Conservation (phyloP, 2,113 vertebrate genomes). For the Muscicapa adusta region DNA sequence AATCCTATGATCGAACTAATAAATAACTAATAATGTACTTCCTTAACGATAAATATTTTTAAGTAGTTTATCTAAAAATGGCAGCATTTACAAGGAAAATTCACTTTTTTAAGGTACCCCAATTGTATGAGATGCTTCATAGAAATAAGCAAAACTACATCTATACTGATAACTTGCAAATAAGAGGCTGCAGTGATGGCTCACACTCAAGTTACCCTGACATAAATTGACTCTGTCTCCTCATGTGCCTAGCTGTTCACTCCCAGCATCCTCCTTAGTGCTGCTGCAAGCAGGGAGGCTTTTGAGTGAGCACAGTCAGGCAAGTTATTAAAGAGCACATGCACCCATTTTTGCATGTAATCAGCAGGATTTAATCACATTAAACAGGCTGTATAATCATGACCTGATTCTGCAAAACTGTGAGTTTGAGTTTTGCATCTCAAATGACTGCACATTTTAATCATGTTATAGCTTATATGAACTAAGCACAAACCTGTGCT, state of each 20-base stretch:
- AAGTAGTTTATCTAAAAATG: not conserved
- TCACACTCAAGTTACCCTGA: rapidly evolving
- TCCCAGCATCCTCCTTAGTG: not conserved
- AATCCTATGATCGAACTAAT: not conserved
- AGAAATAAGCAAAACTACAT: not conserved
- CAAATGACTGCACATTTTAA: not conserved
- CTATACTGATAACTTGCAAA: not conserved
- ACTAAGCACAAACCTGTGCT: not conserved
- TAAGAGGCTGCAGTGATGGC: not conserved
- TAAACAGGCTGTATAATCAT: constrained; percentile 11
- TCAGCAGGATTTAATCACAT: constrained; percentile 28
- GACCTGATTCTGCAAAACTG: constrained; percentile 1
- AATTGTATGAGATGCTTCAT: not conserved
- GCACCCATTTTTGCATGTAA: not conserved
- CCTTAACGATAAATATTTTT: not conserved
- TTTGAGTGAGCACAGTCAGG: rapidly evolving
- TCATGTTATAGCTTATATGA: not conserved
- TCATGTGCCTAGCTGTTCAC: not conserved
- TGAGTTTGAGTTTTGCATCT: not conserved
- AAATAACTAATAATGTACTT: not conserved
- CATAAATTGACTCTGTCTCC: not conserved
- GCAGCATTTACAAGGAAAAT: not conserved
- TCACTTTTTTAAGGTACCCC: not conserved
- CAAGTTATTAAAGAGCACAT: not conserved
- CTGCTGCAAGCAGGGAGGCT: not conserved